Evolutionary conservation across 2,113 vertebrate genomes (phyloP).

Genomic region (Copsychus sechellarum): DNA sequence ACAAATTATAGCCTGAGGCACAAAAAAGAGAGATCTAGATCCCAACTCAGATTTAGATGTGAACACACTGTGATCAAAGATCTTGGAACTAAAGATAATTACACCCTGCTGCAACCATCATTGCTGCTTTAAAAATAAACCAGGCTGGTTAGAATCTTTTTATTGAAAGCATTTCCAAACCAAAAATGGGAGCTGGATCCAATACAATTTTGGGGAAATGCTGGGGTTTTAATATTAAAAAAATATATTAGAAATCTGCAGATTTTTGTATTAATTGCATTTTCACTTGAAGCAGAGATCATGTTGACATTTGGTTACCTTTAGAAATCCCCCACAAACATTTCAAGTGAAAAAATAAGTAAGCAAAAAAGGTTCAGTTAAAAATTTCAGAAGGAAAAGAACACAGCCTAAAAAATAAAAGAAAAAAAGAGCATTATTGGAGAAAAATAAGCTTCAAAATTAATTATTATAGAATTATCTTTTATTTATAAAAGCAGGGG

Average conservation of each 20-base stretch:
- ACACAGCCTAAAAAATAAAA: not conserved
- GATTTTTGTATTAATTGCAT: not conserved
- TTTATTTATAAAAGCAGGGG: not conserved
- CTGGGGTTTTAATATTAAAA: not conserved
- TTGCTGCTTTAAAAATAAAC: conserved; percentile 49
- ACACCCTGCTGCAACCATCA: not conserved
- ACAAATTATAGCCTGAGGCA: conserved; percentile 40
- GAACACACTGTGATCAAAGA: conserved; percentile 50
- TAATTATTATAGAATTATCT: not conserved
- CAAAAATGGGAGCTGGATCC: not conserved
- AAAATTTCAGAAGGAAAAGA: not conserved
- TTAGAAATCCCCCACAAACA: not conserved
- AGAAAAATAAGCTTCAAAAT: not conserved
- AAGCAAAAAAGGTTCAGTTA: not conserved
- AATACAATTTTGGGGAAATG: not conserved
- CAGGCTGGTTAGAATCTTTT: conserved; percentile 1
- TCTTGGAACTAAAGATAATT: conserved; percentile 56
- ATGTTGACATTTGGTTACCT: not conserved
- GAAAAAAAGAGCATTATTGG: not conserved
- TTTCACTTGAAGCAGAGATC: not conserved
- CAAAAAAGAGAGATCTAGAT: conserved; percentile 18
- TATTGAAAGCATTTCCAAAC: not conserved
- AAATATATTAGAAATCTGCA: not conserved
- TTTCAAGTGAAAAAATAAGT: not conserved
- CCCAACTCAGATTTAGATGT: conserved; percentile 16